Evolutionary conservation across 2,888 invertebrate species (phyloP).

Genomic region (Amphipyra tragopoginis): DNA sequence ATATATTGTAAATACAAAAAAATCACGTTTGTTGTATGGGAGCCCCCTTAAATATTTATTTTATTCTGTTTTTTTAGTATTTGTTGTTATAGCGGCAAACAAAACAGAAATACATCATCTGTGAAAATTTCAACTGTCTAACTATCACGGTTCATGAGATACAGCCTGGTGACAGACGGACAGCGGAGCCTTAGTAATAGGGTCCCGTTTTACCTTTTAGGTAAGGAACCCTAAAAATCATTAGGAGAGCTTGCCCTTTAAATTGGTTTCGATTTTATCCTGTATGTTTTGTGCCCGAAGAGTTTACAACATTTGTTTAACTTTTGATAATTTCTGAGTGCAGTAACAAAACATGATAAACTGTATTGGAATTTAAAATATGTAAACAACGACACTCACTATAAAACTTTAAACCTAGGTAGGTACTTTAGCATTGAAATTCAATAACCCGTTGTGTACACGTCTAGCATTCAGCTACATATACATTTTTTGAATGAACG

Average conservation of each 20-base stretch:
- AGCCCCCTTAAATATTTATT: too few species aligned
- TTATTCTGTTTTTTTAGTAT: too few species aligned
- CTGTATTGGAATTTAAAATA: conserved; percentile 14
- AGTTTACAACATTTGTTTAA: not conserved
- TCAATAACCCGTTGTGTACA: conserved; percentile 10
- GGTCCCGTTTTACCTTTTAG: too few species aligned
- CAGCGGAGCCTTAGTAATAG: too few species aligned
- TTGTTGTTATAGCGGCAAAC: too few species aligned
- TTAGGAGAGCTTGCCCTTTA: not conserved
- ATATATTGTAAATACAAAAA: too few species aligned
- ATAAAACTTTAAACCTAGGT: conserved; percentile 17
- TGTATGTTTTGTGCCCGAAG: not conserved
- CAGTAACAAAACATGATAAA: conserved; percentile 18
- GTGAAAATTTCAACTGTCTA: too few species aligned
- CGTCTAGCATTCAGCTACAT: conserved; percentile 1
- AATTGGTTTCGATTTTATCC: not conserved
- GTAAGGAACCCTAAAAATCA: too few species aligned
- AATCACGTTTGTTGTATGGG: too few species aligned
- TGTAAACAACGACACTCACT: conserved; percentile 4
- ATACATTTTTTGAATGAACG: conserved; percentile 52
- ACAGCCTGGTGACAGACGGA: too few species aligned
- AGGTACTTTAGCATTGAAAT: conserved; percentile 10
- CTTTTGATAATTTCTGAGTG: not conserved
- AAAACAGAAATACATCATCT: too few species aligned
- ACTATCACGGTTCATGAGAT: too few species aligned